Evolutionary conservation across 2,888 invertebrate species (phyloP).

Genomic region (Tiphia femorata): DNA sequence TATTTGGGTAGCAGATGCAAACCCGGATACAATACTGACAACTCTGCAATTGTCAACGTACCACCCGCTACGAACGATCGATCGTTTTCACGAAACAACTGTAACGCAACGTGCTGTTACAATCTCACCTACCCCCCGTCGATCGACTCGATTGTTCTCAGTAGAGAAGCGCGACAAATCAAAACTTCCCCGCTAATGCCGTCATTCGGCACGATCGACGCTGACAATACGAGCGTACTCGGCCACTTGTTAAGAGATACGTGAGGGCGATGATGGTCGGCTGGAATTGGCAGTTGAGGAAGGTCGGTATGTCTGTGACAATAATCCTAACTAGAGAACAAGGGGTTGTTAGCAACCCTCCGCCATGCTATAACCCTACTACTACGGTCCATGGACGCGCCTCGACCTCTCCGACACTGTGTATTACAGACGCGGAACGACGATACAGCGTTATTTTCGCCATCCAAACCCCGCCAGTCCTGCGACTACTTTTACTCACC

Average conservation of each 20-base stretch:
- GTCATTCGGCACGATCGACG: conserved; percentile 4
- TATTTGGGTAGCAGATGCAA: too few relatives aligned
- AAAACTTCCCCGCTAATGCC: not conserved
- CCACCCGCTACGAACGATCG: too few relatives aligned
- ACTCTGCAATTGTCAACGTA: too few relatives aligned
- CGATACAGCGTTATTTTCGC: not conserved
- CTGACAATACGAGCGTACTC: not conserved
- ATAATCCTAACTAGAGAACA: conserved; percentile 24
- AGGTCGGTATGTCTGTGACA: conserved; percentile 13
- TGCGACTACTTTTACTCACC: not conserved
- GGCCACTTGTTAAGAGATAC: conserved; percentile 19
- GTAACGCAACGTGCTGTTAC: too few relatives aligned
- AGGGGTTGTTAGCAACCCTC: conserved; percentile 17
- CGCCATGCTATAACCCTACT: conserved; percentile 9
- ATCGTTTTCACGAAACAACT: too few relatives aligned
- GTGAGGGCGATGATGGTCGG: conserved; percentile 2
- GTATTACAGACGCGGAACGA: not conserved
- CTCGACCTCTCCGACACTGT: not conserved
- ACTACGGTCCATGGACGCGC: conserved; percentile 12
- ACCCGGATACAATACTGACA: too few relatives aligned
- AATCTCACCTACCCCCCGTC: too few relatives aligned
- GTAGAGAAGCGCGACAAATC: too few relatives aligned
- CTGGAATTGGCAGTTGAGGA: conserved; percentile 22
- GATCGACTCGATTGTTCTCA: too few relatives aligned
- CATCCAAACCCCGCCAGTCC: not conserved